Conservation (phyloP, 2,113 vertebrate genomes). For the Dipodomys ordii region DNA sequence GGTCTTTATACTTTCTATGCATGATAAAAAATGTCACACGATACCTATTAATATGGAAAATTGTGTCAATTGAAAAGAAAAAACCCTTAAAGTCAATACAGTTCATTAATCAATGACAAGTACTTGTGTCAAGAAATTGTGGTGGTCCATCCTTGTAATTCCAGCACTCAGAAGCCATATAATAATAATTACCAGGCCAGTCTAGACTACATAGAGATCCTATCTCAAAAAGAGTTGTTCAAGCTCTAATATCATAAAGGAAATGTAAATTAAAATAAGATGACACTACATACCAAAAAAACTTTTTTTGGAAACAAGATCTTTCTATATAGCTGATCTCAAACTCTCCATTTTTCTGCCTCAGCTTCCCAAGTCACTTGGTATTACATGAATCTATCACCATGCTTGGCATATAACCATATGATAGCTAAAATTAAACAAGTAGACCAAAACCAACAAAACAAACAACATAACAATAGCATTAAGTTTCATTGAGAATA, state of each 20-base stretch:
- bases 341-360: too few relatives aligned
- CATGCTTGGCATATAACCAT: too few relatives aligned
- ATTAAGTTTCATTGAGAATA: background rate
- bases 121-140: background rate
- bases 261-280: background rate
- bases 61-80: background rate
- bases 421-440: background rate
- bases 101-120: background rate
- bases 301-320: too few relatives aligned
- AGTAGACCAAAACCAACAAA: background rate
- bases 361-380: too few relatives aligned
- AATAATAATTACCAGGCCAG: too few relatives aligned
- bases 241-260: background rate
- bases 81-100: background rate
- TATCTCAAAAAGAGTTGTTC: background rate
- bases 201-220: too few relatives aligned
- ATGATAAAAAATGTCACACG: background rate
- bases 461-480: background rate
- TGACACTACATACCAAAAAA: too few relatives aligned
- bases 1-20: background rate
- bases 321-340: too few relatives aligned
- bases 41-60: background rate
- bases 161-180: background rate
- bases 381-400: too few relatives aligned
- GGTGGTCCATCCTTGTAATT: background rate